These are phyloP conservation scores for Hydrozoanthus gracilis DNA, from an alignment of 92 coral and sea anemone genomes.

Conservation along the genomic window DNA sequence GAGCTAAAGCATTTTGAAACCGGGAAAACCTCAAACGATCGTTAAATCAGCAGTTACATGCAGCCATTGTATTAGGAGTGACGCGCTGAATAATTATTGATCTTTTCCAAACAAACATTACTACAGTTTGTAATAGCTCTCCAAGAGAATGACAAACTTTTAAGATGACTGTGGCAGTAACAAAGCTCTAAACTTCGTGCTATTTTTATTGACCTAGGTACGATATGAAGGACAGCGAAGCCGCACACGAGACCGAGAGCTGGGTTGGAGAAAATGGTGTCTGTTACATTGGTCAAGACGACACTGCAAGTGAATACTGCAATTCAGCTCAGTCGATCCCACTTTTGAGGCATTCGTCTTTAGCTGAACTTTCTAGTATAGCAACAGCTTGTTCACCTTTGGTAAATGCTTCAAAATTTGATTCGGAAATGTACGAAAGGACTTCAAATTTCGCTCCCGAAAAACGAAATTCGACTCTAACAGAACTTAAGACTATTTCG, in stretches of 20 bases:
- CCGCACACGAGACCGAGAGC: conserved; percentile 44
- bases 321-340: conserved; percentile 63
- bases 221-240: conserved; percentile 50
- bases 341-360: conserved; percentile 77
- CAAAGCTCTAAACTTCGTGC: background rate
- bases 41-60: conserved; percentile 32
- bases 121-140: background rate
- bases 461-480: background rate
- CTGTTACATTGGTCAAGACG: conserved; percentile 34
- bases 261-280: conserved; percentile 54
- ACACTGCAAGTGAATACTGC: conserved; percentile 35
- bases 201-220: background rate
- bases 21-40: conserved; percentile 26
- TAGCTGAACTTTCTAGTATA: conserved; percentile 89
- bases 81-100: conserved; percentile 20
- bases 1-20: conserved; percentile 1
- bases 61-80: background rate
- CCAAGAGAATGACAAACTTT: background rate
- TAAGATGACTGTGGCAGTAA: background rate
- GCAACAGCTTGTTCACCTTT: conserved; percentile 72
- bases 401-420: conserved; percentile 51
- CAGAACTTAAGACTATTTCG: conserved; percentile 16
- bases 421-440: conserved; percentile 18
- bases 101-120: conserved; percentile 27
- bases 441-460: conserved; percentile 31